phyloP scores from a whole-genome alignment of 92 coral and sea anemone genomes.

The Parazoanthus darwini region DNA sequence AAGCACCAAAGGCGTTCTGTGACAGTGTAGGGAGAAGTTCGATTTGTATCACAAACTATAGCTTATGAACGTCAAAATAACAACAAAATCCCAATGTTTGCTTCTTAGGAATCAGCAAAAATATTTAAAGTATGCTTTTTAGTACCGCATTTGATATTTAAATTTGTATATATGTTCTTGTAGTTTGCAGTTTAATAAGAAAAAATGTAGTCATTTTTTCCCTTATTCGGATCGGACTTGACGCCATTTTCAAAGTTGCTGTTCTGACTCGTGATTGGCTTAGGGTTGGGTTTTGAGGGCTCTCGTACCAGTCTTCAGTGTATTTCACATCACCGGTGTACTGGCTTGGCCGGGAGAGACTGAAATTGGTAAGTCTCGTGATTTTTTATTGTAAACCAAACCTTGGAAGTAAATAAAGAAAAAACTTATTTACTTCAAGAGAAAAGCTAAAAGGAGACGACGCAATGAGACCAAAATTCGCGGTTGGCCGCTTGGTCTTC shows the following conservation, averaged over 20 bases:
- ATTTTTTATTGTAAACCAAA: no score
- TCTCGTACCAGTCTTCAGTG: not conserved
- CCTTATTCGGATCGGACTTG: not conserved
- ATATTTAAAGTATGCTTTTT: not conserved
- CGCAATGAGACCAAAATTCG: not conserved
- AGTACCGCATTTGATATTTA: not conserved
- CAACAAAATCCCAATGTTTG: not conserved
- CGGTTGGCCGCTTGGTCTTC: not conserved
- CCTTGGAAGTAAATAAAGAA: no score
- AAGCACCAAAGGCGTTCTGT: not conserved
- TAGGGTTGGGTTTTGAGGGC: not conserved
- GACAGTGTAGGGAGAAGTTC: constrained; percentile 14
- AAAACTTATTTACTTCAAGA: no score
- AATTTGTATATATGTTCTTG: not conserved
- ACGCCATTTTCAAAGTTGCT: constrained; percentile 39
- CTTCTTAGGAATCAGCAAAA: not conserved
- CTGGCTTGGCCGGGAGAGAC: not conserved
- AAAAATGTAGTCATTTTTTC: not conserved
- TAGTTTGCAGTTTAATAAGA: not conserved
- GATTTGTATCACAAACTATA: not conserved
- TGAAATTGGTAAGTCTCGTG: not conserved
- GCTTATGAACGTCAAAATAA: not conserved
- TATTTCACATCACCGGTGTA: no score
- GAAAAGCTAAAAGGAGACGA: no score
- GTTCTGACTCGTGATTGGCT: constrained; percentile 32